Evolutionary conservation across 2,113 vertebrate genomes (phyloP), one percentile per base, ranked within the genome.

Genomic region (Madoqua kirkii): DNA sequence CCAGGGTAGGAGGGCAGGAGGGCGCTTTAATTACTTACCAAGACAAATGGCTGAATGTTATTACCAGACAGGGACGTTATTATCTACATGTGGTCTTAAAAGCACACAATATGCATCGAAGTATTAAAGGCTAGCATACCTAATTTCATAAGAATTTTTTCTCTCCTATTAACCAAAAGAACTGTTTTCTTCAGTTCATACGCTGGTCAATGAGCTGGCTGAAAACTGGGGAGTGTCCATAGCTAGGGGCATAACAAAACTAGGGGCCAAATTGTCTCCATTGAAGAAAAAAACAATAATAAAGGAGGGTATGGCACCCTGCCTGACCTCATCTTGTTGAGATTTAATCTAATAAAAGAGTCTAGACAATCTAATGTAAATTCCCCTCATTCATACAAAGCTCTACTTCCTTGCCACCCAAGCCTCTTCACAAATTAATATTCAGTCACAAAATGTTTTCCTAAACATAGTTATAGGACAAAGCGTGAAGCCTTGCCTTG

Each of bases 21-120:
- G 95, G 93, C 1, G 84, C 95, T 97, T 97, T 92, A 79, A 93
- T 96, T 98, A 98, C 97, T 99, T 98, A 98, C 97, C 98, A 98
- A 97, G 97, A 98, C 96, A 98, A 98, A 97, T 62, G 96, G 97
- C 96, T 93, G 87, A 98, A 98, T 87, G 97, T 95, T 96, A 98
- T 97, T 93, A 98, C 98, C 97, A 97, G 89, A 98, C 96, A 98
- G 97, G 92, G 95, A 97, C 96, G 92, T 90, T 97, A 96, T 64
- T 97, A 95, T 96, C 94, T 96, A 98, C 97, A 83, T 87, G 91
- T 93, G 94, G 74, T 94, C 62, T 97, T 86, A 93, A 98, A 98
- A 98, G 96, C 97, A 97, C 98, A 98, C 96, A 92, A 97, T 94
- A 98, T 95, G 96, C 93, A 95, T 97, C 81, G 74, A 85, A 95